Evolutionary conservation across 2,113 vertebrate genomes (phyloP).

Genomic region (Gambusia holbrooki): DNA sequence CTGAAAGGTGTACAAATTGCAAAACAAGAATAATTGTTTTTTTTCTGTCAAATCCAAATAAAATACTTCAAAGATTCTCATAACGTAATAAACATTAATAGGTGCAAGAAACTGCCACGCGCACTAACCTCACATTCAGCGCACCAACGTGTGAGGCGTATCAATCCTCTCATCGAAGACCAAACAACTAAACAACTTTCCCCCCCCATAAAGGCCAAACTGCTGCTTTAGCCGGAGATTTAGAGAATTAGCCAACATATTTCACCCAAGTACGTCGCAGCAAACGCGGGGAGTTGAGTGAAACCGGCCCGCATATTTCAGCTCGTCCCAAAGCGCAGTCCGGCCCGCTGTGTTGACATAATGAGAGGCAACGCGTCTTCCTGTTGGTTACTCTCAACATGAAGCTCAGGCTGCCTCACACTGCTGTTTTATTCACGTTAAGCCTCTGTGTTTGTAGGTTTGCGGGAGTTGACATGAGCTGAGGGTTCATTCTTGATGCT

Average conservation of each 20-base stretch:
- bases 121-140: neutral
- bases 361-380: slow-evolving; percentile 41
- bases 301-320: slow-evolving; percentile 1
- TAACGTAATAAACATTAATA: too few species aligned
- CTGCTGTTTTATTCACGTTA: slow-evolving; percentile 49
- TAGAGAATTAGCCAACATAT: neutral
- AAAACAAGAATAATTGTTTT: too few species aligned
- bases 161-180: neutral
- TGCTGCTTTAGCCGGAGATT: neutral
- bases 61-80: too few species aligned
- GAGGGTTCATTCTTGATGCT: neutral
- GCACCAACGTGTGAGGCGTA: neutral
- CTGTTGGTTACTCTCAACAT: slow-evolving; percentile 28
- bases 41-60: too few species aligned
- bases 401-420: slow-evolving; percentile 23
- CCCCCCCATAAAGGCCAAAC: neutral
- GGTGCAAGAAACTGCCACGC: too few species aligned
- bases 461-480: neutral
- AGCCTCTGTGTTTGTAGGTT: slow-evolving; percentile 4
- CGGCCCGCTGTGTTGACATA: slow-evolving; percentile 41
- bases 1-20: too few species aligned
- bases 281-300: neutral
- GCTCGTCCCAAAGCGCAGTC: slow-evolving; percentile 24
- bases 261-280: too few species aligned
- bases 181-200: neutral